phyloP scores from a whole-genome alignment of 2,888 invertebrate species.

The Euzophera pinguis region DNA sequence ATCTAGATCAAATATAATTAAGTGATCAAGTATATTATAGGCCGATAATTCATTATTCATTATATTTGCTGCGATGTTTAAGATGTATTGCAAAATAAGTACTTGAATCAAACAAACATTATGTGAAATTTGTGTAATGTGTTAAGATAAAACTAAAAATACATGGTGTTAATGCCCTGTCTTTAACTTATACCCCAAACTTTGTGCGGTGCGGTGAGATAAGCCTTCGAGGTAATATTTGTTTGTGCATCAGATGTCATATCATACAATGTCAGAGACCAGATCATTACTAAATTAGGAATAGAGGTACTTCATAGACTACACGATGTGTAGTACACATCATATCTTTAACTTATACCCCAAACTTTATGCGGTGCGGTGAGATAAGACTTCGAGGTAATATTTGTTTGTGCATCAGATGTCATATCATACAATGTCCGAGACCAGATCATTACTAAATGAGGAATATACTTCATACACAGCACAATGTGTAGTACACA shows the following conservation, averaged over 20 bases:
- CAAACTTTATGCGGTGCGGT: neutral
- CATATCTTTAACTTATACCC: too few relatives aligned
- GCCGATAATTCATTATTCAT: neutral
- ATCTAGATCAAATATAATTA: too few relatives aligned
- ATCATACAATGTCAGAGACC: neutral
- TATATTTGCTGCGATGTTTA: conserved; percentile 4
- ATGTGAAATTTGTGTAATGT: conserved; percentile 27
- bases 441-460: neutral
- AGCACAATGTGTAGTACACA: too few relatives aligned
- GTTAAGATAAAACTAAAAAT: conserved; percentile 21
- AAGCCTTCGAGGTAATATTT: neutral
- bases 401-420: neutral
- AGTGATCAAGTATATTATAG: neutral
- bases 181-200: too few relatives aligned
- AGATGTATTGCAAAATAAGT: conserved; percentile 4
- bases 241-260: neutral
- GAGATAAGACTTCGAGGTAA: neutral
- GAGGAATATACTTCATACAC: too few relatives aligned
- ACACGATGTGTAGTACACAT: too few relatives aligned
- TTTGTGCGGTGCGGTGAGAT: neutral
- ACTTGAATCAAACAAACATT: neutral
- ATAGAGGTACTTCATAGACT: too few relatives aligned
- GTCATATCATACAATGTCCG: neutral
- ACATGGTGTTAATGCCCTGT: conserved; percentile 7
- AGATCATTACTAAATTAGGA: neutral